Evolutionary conservation across 2,113 vertebrate species (phyloP).

Genomic region (Isichthys henryi): DNA sequence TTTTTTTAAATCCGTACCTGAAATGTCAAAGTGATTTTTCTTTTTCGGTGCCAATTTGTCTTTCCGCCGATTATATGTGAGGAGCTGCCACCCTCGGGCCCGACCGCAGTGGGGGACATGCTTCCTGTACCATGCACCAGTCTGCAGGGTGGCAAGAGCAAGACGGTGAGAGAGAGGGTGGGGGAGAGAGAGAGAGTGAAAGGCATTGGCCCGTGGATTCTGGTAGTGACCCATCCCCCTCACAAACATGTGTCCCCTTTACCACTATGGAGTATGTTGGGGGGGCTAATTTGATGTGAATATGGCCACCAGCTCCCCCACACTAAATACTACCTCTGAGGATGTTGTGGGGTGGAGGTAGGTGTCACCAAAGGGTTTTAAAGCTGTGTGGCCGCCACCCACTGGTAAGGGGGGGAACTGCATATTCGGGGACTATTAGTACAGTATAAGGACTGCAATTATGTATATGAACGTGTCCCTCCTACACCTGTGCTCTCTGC

Average conservation of each 20-base stretch:
- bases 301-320: not conserved
- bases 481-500: not conserved
- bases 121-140: constrained; percentile 35
- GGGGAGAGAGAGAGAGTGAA: not conserved
- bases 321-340: not conserved
- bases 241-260: not conserved
- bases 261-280: not conserved
- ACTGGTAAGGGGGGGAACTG: not conserved
- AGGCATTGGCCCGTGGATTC: not conserved
- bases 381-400: not conserved
- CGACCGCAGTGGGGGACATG: constrained; percentile 39
- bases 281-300: not conserved
- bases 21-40: constrained; percentile 12
- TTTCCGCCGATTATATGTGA: constrained; percentile 18
- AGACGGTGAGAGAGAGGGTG: not conserved
- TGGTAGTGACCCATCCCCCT: not conserved
- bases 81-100: constrained; percentile 18
- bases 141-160: constrained; percentile 28
- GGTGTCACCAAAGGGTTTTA: not conserved
- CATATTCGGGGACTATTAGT: not conserved
- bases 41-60: constrained; percentile 3
- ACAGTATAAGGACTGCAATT: not conserved
- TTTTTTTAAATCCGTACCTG: not conserved
- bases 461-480: not conserved
- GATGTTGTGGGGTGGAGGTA: not conserved